Base-by-base conservation (phyloP, 1,140 invertebrate genomes). In the Drosophila simulans region DNA sequence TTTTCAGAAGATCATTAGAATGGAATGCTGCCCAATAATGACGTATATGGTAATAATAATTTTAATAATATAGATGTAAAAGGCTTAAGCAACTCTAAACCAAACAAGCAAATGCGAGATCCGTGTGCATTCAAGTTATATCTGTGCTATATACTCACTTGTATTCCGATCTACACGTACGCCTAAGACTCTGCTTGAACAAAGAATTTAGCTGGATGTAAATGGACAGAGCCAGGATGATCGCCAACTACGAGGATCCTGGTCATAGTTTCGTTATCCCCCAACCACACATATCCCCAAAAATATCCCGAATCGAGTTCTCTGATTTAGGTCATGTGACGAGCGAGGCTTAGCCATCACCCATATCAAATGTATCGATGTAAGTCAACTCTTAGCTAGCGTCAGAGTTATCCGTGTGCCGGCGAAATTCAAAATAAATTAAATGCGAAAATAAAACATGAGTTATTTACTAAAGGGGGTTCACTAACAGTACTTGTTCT, bases 141-240 rank as follows among this genome's bases (percentile, higher is more conserved):
- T 64, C 75, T 86, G 78, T 86, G 81, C 81, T 85, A 85, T 85
- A 70, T 81, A 86, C 83, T 88, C 82, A 76, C 68, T 72, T 79
- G 68, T 86, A 78, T 81, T 64, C 77, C 73, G 52, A 77, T 77
- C 74, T 79, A 74, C 69, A 39, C 62, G 69, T 83, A 71, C 48
- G 62, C 70, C 70, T 78, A 64, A 76, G 75, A 73, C 70, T 75
- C 83, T 59, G 77, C 82, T 85, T 78, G 53, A 57, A 46, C 43
- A 48, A 57, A 15, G 66, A 70, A 70, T 56, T 70, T 69, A 70
- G 64, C 40, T 69, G 56, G 45, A 63, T 53, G 54, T 27, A 56
- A 56, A 43, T 43, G 39, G 15, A 42, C 27, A 35, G 3, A 11
- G 15, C 27, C 48, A 15, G 48, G 31, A 31, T 3, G 5, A 7